Conservation (phyloP, 92 coral and sea anemone genomes). For the Porites rus region DNA sequence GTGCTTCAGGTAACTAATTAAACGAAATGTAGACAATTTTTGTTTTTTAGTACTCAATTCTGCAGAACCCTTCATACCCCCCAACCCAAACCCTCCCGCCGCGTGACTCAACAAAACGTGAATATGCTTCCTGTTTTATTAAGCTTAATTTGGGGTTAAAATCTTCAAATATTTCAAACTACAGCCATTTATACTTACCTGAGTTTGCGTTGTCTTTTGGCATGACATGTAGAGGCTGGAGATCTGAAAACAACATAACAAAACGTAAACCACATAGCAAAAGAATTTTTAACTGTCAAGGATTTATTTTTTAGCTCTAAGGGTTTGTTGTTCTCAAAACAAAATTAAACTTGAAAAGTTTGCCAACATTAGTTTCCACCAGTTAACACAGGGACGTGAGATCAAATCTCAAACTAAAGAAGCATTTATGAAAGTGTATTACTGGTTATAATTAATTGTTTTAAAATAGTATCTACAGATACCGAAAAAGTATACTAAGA, state of each 20-base stretch:
- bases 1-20: too few relatives aligned
- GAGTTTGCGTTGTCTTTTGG: constrained; percentile 14
- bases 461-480: constrained; percentile 7
- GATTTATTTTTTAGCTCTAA: not conserved
- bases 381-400: not conserved
- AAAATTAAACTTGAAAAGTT: not conserved
- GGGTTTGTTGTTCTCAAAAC: not conserved
- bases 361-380: not conserved
- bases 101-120: too few relatives aligned
- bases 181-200: not conserved
- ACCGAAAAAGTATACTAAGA: constrained; percentile 7
- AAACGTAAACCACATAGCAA: not conserved
- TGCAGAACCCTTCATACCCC: too few relatives aligned
- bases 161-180: not conserved
- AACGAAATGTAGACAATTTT: too few relatives aligned
- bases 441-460: not conserved
- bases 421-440: not conserved
- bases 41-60: too few relatives aligned
- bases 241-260: not conserved
- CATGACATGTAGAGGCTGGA: not conserved
- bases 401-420: not conserved
- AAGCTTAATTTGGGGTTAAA: not conserved
- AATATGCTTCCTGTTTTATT: too few relatives aligned
- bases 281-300: constrained; percentile 1
- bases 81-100: too few relatives aligned